Evolutionary conservation across 2,888 invertebrate species (phyloP).

Genomic region (Caenorhabditis virilis): DNA sequence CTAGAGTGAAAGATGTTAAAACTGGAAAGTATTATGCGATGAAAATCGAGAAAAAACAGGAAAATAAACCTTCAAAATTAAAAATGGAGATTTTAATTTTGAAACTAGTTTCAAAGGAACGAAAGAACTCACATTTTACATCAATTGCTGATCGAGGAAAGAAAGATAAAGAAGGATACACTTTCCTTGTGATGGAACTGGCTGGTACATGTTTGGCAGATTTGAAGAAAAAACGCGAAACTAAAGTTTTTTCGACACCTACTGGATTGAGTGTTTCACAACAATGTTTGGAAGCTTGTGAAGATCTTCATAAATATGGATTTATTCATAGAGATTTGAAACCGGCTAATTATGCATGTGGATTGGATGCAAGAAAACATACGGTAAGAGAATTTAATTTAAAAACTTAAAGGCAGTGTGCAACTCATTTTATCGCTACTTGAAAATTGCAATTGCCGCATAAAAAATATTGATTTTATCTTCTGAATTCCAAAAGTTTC

Average conservation of each 20-base stretch:
- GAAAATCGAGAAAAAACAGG: conserved; percentile 61
- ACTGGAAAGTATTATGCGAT: conserved; percentile 51
- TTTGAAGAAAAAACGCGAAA: conserved; percentile 46
- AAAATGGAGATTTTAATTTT: conserved; percentile 64
- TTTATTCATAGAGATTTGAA: conserved; percentile 63
- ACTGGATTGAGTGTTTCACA: conserved; percentile 52
- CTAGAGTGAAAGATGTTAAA: conserved; percentile 40
- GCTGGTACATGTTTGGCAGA: conserved; percentile 55
- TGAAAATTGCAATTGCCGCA: too few relatives aligned
- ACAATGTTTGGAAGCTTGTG: conserved; percentile 62
- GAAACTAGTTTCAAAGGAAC: conserved; percentile 43
- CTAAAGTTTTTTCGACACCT: conserved; percentile 46
- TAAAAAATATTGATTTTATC: not conserved
- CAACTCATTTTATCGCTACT: not conserved
- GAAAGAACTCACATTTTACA: conserved; percentile 51
- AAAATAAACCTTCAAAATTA: conserved; percentile 55
- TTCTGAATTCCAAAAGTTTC: not conserved
- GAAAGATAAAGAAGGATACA: conserved; percentile 44
- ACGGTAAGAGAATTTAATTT: too few relatives aligned
- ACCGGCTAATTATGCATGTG: conserved; percentile 59
- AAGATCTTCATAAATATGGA: conserved; percentile 60
- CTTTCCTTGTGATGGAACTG: conserved; percentile 60
- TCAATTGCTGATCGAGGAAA: conserved; percentile 57
- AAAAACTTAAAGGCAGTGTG: too few relatives aligned
- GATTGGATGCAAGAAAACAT: conserved; percentile 33